Conservation (phyloP, 2,797 vertebrate genomes). For the Dryobates pubescens region DNA sequence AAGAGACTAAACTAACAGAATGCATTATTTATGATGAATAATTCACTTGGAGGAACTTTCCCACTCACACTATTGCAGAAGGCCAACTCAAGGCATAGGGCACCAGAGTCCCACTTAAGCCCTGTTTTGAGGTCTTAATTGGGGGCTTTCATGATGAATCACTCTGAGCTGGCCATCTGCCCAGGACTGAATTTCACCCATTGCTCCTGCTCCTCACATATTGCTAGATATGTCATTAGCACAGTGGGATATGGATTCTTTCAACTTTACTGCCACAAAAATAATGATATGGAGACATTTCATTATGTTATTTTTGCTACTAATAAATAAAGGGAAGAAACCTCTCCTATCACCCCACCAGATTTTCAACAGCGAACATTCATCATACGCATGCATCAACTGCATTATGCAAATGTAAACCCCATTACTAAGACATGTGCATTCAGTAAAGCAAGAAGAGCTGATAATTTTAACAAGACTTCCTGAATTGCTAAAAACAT, state of each 20-base stretch:
- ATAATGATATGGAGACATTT: neutral
- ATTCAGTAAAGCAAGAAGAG: neutral
- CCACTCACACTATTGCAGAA: neutral
- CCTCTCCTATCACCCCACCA: neutral
- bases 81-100: constrained; percentile 7
- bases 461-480: neutral
- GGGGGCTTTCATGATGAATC: constrained; percentile 30
- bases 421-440: neutral
- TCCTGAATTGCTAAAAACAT: neutral
- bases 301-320: neutral
- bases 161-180: constrained; percentile 42
- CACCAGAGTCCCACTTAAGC: constrained; percentile 24
- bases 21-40: constrained; percentile 58
- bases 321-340: constrained; percentile 22
- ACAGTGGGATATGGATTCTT: constrained; percentile 36
- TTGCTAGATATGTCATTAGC: constrained; percentile 27
- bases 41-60: constrained; percentile 29
- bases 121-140: constrained; percentile 54
- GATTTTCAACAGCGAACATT: neutral
- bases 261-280: constrained; percentile 17
- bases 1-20: constrained; percentile 52
- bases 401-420: neutral
- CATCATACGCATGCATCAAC: neutral
- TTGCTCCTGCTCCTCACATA: constrained; percentile 33
- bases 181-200: constrained; percentile 46